These are phyloP conservation scores for Cantharis rufa DNA, from an alignment of 2,888 invertebrate genomes.

Conservation along the genomic window DNA sequence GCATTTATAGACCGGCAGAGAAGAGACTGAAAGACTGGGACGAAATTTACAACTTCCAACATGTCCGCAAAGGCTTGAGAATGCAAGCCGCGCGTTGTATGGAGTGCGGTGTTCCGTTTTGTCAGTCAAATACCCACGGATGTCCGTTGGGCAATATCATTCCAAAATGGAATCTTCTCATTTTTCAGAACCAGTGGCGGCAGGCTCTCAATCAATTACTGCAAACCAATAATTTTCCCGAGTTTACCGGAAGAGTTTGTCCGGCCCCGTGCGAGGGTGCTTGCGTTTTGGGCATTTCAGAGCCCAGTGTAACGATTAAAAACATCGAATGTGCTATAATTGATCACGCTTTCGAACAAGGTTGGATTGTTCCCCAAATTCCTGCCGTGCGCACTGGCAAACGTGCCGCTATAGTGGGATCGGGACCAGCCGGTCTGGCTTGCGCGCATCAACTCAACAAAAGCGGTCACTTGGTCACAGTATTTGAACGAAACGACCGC, in stretches of 20 bases:
- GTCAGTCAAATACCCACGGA: slow-evolving; percentile 88
- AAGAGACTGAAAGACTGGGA: slow-evolving; percentile 93
- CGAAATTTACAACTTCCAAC: slow-evolving; percentile 89
- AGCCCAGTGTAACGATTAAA: slow-evolving; percentile 97
- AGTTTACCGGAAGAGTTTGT: slow-evolving; percentile 70
- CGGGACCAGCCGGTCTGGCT: slow-evolving; percentile 92
- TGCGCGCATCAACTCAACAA: slow-evolving; percentile 97
- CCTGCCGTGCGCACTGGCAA: slow-evolving; percentile 48
- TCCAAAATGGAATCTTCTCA: slow-evolving; percentile 98
- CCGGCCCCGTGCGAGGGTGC: slow-evolving; percentile 99
- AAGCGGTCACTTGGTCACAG: slow-evolving; percentile 94
- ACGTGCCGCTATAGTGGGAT: slow-evolving; percentile 85
- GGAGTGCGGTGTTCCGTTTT: slow-evolving; percentile 99
- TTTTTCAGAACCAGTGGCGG: slow-evolving; percentile 93
- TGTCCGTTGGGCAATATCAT: slow-evolving; percentile 98
- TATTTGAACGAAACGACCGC: slow-evolving; percentile 95
- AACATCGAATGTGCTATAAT: slow-evolving; percentile 99
- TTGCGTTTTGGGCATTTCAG: slow-evolving; percentile 87
- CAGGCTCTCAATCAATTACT: slow-evolving; percentile 90
- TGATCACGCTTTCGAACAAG: slow-evolving; percentile 95
- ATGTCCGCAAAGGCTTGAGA: slow-evolving; percentile 86
- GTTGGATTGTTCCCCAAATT: slow-evolving; percentile 84
- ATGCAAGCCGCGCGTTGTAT: slow-evolving; percentile 95
- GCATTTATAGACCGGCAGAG: slow-evolving; percentile 82
- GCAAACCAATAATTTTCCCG: slow-evolving; percentile 99